Percentiles rank a stretch among this genome's conserved stretches.
Conservation (phyloP, 2,113 vertebrate genomes). For the Zosterops japonicus region DNA sequence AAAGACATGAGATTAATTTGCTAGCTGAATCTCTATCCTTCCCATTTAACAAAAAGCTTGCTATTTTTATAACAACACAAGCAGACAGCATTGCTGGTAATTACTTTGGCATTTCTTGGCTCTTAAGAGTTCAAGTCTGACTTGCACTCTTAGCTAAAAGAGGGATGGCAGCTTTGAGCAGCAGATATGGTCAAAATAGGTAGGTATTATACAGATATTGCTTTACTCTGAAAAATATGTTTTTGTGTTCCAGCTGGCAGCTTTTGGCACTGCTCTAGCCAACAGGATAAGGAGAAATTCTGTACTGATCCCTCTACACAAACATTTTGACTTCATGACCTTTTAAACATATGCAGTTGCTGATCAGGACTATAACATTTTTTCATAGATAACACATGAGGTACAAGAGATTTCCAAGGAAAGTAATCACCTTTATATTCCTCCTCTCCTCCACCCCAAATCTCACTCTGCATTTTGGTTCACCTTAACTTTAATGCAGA, state of each 20-base stretch:
- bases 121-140: not conserved
- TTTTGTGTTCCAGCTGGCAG: not conserved
- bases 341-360: not conserved
- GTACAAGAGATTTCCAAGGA: not conserved
- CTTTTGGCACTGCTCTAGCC: not conserved
- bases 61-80: not conserved
- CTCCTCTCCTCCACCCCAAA: not conserved
- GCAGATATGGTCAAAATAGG: not conserved
- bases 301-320: not conserved
- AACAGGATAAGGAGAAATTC: not conserved
- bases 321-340: accelerated
- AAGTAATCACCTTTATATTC: not conserved
- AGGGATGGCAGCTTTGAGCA: not conserved
- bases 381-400: not conserved
- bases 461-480: not conserved
- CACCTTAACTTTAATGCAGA: not conserved
- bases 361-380: not conserved
- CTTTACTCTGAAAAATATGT: not conserved
- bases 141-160: not conserved
- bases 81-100: not conserved
- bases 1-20: not conserved
- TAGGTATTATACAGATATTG: not conserved
- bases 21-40: not conserved
- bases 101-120: not conserved
- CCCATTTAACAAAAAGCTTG: not conserved